Conservation (phyloP, 2,797 vertebrate genomes). For the Chlorospingus semifuscus region DNA sequence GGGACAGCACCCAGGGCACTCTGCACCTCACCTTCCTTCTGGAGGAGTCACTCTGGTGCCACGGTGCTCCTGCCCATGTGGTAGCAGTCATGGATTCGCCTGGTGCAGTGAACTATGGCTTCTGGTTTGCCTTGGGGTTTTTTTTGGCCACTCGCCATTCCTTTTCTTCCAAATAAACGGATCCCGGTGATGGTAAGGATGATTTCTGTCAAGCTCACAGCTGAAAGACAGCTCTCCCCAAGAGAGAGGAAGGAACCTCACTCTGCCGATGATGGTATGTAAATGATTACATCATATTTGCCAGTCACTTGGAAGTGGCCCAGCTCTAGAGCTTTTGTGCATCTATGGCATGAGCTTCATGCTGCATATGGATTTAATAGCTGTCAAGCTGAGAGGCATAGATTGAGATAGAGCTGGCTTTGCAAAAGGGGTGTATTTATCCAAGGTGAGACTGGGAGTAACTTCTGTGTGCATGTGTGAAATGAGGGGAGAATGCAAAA, state of each 20-base stretch:
- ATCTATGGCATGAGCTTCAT: background rate
- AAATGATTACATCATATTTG: slow-evolving; percentile 50
- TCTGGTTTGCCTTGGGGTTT: background rate
- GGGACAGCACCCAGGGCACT: background rate
- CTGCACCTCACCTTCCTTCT: background rate
- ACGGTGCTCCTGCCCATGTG: rapidly evolving
- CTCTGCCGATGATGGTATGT: slow-evolving; percentile 35
- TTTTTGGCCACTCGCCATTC: background rate
- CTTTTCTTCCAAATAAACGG: background rate
- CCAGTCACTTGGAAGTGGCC: slow-evolving; percentile 40
- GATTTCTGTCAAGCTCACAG: slow-evolving; percentile 5
- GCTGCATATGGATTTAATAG: slow-evolving; percentile 29
- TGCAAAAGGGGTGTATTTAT: background rate
- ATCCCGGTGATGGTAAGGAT: background rate
- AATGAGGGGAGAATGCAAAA: background rate
- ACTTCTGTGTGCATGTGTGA: background rate
- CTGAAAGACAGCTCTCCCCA: slow-evolving; percentile 49
- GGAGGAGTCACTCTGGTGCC: background rate
- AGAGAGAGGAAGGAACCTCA: slow-evolving; percentile 45
- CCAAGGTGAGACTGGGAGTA: background rate
- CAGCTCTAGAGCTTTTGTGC: slow-evolving; percentile 32
- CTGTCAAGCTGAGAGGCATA: background rate
- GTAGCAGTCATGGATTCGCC: rapidly evolving
- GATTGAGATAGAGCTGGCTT: background rate
- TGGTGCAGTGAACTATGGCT: background rate